phyloP scores from a whole-genome alignment of 1,140 invertebrate genomes.

The Drosophila nigromelanica region DNA sequence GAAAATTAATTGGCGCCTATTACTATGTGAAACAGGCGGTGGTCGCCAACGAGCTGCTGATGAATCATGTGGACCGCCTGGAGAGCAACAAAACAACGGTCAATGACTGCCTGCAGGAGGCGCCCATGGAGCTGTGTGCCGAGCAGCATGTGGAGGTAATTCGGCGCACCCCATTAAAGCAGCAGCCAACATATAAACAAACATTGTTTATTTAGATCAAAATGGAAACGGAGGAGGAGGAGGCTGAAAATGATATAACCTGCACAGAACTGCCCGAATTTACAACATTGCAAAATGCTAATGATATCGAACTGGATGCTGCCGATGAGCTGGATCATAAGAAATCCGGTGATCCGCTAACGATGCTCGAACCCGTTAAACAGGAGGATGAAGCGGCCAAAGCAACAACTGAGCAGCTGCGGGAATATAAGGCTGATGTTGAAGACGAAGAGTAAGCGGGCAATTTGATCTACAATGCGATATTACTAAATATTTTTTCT shows the following conservation, averaged over 20 bases:
- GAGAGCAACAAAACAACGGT: slow-evolving; percentile 2
- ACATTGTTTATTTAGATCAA: slow-evolving; percentile 45
- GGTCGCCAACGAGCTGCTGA: slow-evolving; percentile 54
- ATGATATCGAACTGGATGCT: slow-evolving; percentile 19
- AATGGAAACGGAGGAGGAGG: slow-evolving; percentile 64
- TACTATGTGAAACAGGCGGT: slow-evolving; percentile 68
- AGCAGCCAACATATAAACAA: background rate
- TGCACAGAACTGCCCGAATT: slow-evolving; percentile 59
- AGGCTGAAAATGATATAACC: slow-evolving; percentile 53
- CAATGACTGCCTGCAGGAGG: slow-evolving; percentile 60
- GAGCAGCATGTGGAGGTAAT: slow-evolving; percentile 65
- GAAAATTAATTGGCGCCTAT: slow-evolving; percentile 61
- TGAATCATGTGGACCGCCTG: slow-evolving; percentile 47
- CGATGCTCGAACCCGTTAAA: slow-evolving; percentile 64
- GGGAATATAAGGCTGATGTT: slow-evolving; percentile 30
- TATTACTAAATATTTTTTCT: background rate
- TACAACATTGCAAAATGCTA: slow-evolving; percentile 28
- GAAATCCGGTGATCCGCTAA: slow-evolving; percentile 59
- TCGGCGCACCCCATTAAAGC: background rate
- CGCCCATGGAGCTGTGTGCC: slow-evolving; percentile 67
- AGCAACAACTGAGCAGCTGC: slow-evolving; percentile 5
- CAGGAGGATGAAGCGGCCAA: slow-evolving; percentile 31
- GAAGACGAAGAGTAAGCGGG: slow-evolving; percentile 63
- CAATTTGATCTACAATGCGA: background rate
- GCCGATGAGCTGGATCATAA: slow-evolving; percentile 39